Base-by-base conservation (phyloP, 2,113 vertebrate species). In the Nothobranchius furzeri region DNA sequence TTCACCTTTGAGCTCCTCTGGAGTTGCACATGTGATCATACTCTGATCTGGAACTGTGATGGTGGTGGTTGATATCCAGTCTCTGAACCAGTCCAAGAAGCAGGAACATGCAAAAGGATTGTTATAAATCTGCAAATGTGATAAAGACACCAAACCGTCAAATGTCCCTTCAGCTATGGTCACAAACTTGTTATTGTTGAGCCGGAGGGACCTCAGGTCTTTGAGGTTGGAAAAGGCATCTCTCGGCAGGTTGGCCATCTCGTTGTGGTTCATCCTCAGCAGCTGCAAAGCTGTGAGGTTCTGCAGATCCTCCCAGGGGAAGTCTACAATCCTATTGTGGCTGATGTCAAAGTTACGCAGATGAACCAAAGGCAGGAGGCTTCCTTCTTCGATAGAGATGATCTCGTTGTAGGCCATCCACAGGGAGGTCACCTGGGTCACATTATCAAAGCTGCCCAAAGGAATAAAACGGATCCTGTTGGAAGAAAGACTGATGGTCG, bases 251-350 rank as follows among this genome's bases (percentile, higher is more conserved):
- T 82, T 76, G 12, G 86, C 85, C 92, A 99, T 90, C 76, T 93
- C 87, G 35, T 99, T 99, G 82, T 99, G 93, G 91, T 98, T 96
- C 95, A 99, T 95, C 88, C 96, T 99, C 52, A 99, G 85, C 75
- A 99, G 75, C 76, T 96, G 94, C 57, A 99, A 92, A 7, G 90
- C 89, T 0, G 93, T 95, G 40, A 98, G 92, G 85, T 95, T 97
- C 63, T 87, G 83, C 64, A 99, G 92, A 78, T 99, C 98, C 56
- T 82, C 92, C 98, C 98, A 99, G 0, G 98, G 96, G 68, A 99
- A 99, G 65, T 94, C 90, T 0, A 73, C 86, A 0, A 99, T 93
- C 76, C 90, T 93, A 84, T 99, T 99, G 90, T 98, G 78, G 87
- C 96, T 98, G 64, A 99, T 75, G 88, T 99, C 98, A 14, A 99